Evolutionary conservation across 2,113 vertebrate genomes (phyloP), one percentile per base, ranked within the genome.

Genomic region (Anolis carolinensis): DNA sequence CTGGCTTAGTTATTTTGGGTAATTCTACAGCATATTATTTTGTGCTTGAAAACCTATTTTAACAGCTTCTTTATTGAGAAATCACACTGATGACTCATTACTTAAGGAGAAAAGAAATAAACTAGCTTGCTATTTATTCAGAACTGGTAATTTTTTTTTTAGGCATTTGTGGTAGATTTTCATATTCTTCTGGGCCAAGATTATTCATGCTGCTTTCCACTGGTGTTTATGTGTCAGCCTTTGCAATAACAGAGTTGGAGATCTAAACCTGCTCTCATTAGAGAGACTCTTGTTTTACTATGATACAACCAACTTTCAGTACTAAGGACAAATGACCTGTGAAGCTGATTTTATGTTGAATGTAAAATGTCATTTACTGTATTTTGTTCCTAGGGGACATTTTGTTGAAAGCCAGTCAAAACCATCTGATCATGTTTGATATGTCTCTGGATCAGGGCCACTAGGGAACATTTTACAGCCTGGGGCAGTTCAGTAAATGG

Each of bases 1-100:
- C 34, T 68, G 70, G 0, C 73, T 89, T 0, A 59, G 7, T 79
- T 87, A 88, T 44, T 91, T 91, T 70, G 72, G 30, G 85, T 93
- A 90, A 90, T 78, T 39, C 90, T 82, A 32, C 81, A 27, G 55
- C 11, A 84, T 27, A 70, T 89, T 71, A 87, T 34, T 90, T 23
- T 85, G 44, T 74, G 80, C 21, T 87, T 85, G 50, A 73, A 81
- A 91, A 9, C 79, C 72, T 74, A 83, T 91, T 88, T 89, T 92
- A 86, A 89, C 86, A 85, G 48, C 74, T 86, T 68, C 21, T 83
- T 59, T 88, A 63, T 81, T 68, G 34, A 65, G 34, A 92, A 65
- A 86, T 4, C 89, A 84, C 84, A 75, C 30, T 91, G 88, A 86
- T 92, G 90, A 76, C 79, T 87, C 85, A 90, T 94, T 87, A 81